Evolutionary conservation across 2,888 invertebrate species (phyloP).

Genomic region (Pseudanteris insignis): DNA sequence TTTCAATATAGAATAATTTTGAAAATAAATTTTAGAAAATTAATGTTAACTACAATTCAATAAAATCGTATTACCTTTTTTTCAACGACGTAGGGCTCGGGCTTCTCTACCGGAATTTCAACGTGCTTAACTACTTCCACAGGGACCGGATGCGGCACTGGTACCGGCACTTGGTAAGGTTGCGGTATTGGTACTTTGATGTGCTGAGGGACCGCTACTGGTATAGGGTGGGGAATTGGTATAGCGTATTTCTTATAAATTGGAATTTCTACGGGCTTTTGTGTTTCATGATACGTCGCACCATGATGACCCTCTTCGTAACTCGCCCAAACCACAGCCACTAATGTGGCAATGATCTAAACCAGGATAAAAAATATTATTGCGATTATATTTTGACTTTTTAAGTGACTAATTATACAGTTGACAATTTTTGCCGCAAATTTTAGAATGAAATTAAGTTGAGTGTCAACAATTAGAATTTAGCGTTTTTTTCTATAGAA

Average conservation of each 20-base stretch:
- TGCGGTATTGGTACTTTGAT: slow-evolving; percentile 71
- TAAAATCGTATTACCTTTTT: slow-evolving; percentile 69
- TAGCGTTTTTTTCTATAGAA: no score
- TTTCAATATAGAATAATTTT: no score
- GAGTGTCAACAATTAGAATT: not conserved
- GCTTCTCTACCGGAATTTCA: slow-evolving; percentile 71
- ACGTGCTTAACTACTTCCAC: slow-evolving; percentile 69
- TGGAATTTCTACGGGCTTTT: slow-evolving; percentile 60
- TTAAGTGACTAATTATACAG: no score
- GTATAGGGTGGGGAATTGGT: slow-evolving; percentile 70
- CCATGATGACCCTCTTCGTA: slow-evolving; percentile 55
- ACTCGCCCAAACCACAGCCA: slow-evolving; percentile 50
- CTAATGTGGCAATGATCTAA: slow-evolving; percentile 53
- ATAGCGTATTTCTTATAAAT: slow-evolving; percentile 66
- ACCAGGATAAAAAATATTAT: no score
- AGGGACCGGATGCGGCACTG: slow-evolving; percentile 63
- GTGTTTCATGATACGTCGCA: slow-evolving; percentile 59
- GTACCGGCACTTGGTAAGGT: slow-evolving; percentile 71
- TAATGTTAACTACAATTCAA: no score
- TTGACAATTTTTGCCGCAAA: no score
- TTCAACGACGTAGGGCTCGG: slow-evolving; percentile 71
- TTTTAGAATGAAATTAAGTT: not conserved
- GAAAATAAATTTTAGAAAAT: no score
- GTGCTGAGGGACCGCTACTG: slow-evolving; percentile 69
- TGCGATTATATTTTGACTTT: no score